Conservation (phyloP, 1,140 invertebrate species). For the Capitella teleta region DNA sequence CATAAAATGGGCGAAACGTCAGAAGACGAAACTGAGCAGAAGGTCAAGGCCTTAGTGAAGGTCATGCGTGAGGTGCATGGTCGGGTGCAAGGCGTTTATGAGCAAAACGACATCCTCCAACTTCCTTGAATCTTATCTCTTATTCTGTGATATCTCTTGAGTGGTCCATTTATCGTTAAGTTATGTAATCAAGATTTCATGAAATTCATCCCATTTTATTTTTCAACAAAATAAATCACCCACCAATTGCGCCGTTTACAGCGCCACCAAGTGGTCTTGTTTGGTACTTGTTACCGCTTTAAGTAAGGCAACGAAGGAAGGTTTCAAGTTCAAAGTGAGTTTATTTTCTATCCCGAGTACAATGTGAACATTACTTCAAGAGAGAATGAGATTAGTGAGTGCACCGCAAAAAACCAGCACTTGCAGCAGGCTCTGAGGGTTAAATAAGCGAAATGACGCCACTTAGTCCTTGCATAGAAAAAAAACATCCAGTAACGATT, state of each 20-base stretch:
- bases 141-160: no score
- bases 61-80: background rate
- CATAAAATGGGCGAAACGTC: constrained; percentile 14
- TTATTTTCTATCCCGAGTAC: no score
- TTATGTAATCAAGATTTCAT: background rate
- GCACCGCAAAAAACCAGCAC: no score
- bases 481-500: no score
- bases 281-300: background rate
- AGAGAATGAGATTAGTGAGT: no score
- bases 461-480: no score
- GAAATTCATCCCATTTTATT: background rate
- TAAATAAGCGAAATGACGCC: no score
- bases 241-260: background rate
- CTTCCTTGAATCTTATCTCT: no score
- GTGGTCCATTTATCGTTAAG: background rate
- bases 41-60: background rate
- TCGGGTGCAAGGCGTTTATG: background rate
- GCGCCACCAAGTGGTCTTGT: background rate
- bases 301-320: background rate
- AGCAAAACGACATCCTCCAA: background rate
- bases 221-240: no score
- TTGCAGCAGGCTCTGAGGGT: no score
- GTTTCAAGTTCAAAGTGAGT: background rate
- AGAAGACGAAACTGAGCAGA: background rate
- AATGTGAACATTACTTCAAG: no score